Evolutionary conservation across 2,888 invertebrate genomes (phyloP), one percentile per base, ranked within the genome.

Genomic region (Acrocyrtus sp.): DNA sequence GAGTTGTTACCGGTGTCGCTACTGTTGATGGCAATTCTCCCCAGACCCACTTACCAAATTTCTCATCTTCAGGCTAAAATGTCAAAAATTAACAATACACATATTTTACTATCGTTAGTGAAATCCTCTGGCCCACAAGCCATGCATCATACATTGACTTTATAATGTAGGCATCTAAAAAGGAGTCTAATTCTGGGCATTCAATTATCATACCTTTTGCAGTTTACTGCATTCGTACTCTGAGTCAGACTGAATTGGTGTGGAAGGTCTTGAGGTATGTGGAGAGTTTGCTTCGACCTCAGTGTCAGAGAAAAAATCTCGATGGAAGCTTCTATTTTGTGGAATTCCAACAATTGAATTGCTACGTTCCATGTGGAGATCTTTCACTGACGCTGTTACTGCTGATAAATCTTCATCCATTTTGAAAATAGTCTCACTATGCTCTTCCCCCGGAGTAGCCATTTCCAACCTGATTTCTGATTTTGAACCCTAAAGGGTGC

Each of bases 231-330:
- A 83, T 85, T 97, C 97, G 83, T 95, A 91, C 84, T 98, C 98
- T 0, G 96, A 95, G 85, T 98, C 98, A 47, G 96, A 96, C 84
- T 95, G 95, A 74, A 93, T 90, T 6, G 96, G 95, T 15, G 94
- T 92, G 77, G 90, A 90, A 43, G 92, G 90, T 72, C 95, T 89
- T 39, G 92, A 91, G 74, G 88, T 86, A 75, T 82, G 82, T n/a
- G 84, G 85, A 78, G 80, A 74, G 39, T 61, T 62, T 6, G 72
- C 79, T 54, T 77, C 81, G 22, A 79, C 78, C 75, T 82, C 81
- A 47, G 80, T 80, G 51, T 81, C 81, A 8, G 81, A 81, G 53
- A 72, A 81, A 58, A 81, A 81, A 47, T 81, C 81, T 12, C 81
- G 77, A 69, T 81, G 81, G 54, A 77, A 79, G 61, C 79, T 79